phyloP scores from a whole-genome alignment of 2,888 invertebrate genomes.

The Lasioglossum vierecki region DNA sequence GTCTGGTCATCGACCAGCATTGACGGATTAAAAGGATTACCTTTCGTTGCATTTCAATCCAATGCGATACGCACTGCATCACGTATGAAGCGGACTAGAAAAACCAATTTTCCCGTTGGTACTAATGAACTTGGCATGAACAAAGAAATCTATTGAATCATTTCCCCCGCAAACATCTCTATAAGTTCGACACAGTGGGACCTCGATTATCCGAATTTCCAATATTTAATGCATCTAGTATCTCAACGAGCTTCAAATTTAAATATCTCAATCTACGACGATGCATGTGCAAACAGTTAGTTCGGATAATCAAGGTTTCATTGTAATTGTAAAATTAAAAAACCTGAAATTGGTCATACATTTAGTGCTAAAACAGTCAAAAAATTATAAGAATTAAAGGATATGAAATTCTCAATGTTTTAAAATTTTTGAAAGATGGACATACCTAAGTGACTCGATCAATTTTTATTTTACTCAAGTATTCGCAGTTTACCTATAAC shows the following conservation, averaged over 20 bases:
- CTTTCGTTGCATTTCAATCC: neutral
- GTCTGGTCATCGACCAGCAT: neutral
- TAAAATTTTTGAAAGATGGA: neutral
- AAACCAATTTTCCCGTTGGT: neutral
- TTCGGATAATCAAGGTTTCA: too few relatives aligned
- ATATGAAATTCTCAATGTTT: neutral
- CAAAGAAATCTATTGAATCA: neutral
- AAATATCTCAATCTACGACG: too few relatives aligned
- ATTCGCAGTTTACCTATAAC: neutral
- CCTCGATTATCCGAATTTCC: too few relatives aligned
- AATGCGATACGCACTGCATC: neutral
- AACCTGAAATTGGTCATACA: neutral
- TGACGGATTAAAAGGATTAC: neutral
- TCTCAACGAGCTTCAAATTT: too few relatives aligned
- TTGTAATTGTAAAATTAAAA: neutral
- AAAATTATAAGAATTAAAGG: too few relatives aligned
- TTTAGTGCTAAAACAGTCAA: too few relatives aligned
- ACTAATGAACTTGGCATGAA: neutral
- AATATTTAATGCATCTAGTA: too few relatives aligned
- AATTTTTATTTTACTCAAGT: neutral
- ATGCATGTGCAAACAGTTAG: too few relatives aligned
- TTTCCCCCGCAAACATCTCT: neutral
- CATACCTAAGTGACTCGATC: neutral
- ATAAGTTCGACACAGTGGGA: neutral
- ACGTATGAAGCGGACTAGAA: neutral